phyloP scores from a whole-genome alignment of 2,888 invertebrate species.

The Oithona nana region DNA sequence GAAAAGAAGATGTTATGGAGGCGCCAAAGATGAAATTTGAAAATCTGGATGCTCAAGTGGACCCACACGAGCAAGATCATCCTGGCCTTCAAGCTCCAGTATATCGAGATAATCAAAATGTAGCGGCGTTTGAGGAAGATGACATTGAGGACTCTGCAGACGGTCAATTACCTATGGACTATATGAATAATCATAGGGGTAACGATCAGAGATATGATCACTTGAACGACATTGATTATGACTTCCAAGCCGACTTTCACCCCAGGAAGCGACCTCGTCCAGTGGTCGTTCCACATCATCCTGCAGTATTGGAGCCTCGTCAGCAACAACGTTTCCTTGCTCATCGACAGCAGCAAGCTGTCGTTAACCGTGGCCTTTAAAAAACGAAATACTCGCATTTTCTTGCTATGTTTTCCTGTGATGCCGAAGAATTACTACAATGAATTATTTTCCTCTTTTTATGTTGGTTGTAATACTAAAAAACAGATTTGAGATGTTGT shows the following conservation, averaged over 20 bases:
- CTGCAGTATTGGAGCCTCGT: too few relatives aligned
- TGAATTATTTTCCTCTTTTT: too few relatives aligned
- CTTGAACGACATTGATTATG: neutral
- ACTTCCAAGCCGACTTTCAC: neutral
- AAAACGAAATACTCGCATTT: too few relatives aligned
- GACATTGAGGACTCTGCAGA: neutral
- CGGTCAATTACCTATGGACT: neutral
- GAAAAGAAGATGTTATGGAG: conserved; percentile 2
- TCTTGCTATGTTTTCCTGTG: too few relatives aligned
- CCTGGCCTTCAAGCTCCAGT: neutral
- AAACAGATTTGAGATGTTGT: too few relatives aligned
- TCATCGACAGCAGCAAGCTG: too few relatives aligned
- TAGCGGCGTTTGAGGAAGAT: neutral
- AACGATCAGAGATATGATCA: neutral
- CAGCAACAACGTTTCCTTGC: too few relatives aligned
- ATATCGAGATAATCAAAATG: neutral
- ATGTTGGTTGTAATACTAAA: too few relatives aligned
- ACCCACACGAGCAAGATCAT: neutral
- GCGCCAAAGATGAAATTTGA: neutral
- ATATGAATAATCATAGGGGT: neutral
- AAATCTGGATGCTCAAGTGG: neutral
- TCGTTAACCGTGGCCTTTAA: too few relatives aligned
- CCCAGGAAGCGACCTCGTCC: too few relatives aligned
- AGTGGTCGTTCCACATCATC: too few relatives aligned
- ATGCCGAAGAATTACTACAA: too few relatives aligned